Conservation (phyloP, 2,113 vertebrate species). For the Gambusia holbrooki region DNA sequence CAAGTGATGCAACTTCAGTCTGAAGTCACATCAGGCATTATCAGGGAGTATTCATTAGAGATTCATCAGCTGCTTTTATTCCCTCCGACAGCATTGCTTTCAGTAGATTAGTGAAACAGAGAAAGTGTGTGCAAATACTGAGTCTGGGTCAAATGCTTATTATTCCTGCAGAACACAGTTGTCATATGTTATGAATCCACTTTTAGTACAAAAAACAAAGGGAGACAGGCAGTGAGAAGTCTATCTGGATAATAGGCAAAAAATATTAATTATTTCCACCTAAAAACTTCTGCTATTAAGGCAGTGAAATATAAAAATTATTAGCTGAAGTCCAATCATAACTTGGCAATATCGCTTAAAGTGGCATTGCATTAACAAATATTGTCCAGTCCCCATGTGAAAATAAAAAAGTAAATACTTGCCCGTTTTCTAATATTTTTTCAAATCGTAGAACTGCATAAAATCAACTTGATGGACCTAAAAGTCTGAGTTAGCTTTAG, state of each 20-base stretch:
- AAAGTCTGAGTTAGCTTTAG: too few relatives aligned
- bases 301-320: neutral
- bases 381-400: too few relatives aligned
- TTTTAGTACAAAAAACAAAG: neutral
- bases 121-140: too few relatives aligned
- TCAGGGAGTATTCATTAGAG: neutral
- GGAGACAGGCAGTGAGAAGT: neutral
- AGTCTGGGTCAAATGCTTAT: neutral
- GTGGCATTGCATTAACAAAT: too few relatives aligned
- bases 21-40: neutral
- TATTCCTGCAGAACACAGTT: neutral
- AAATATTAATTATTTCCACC: neutral
- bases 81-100: neutral
- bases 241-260: neutral
- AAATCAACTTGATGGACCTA: neutral
- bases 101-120: neutral
- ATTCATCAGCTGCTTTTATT: neutral
- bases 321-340: neutral
- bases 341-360: too few relatives aligned
- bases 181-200: too few relatives aligned
- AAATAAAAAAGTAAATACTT: too few relatives aligned
- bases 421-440: too few relatives aligned
- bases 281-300: neutral
- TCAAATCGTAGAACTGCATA: neutral
- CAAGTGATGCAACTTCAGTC: neutral